Evolutionary conservation across 2,797 vertebrate genomes (phyloP).

Genomic region (Pipistrellus pygmaeus): DNA sequence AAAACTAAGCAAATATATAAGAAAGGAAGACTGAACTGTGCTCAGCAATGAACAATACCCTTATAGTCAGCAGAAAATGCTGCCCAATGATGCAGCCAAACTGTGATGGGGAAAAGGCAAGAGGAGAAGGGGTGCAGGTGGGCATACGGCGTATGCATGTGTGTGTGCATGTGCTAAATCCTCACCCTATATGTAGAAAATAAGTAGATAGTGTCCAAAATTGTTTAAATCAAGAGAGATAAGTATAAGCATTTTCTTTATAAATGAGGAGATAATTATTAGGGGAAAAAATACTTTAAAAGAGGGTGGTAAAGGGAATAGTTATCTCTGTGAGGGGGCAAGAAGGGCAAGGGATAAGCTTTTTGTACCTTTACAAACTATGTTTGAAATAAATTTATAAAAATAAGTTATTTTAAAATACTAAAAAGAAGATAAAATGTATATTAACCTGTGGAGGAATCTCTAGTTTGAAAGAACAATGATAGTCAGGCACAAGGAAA

Average conservation of each 20-base stretch:
- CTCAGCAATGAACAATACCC: background rate
- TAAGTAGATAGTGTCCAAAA: background rate
- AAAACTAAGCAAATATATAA: constrained; percentile 52
- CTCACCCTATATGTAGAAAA: background rate
- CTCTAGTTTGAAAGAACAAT: constrained; percentile 31
- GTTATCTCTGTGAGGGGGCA: background rate
- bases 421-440: constrained; percentile 16
- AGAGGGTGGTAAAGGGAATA: background rate
- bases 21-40: background rate
- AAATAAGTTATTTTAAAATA: constrained; percentile 23
- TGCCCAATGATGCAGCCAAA: background rate
- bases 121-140: background rate
- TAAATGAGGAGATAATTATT: background rate
- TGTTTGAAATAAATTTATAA: constrained; percentile 45
- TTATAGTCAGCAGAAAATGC: background rate
- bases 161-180: background rate
- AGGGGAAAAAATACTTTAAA: constrained; percentile 22
- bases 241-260: constrained; percentile 16
- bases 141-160: too few relatives aligned
- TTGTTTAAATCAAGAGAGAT: constrained; percentile 2
- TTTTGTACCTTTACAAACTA: constrained; percentile 10
- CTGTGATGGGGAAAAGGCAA: background rate
- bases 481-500: background rate
- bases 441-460: background rate
- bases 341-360: background rate